Base-by-base conservation (phyloP, 2,113 vertebrate genomes). In the Mormyrus iriodes region DNA sequence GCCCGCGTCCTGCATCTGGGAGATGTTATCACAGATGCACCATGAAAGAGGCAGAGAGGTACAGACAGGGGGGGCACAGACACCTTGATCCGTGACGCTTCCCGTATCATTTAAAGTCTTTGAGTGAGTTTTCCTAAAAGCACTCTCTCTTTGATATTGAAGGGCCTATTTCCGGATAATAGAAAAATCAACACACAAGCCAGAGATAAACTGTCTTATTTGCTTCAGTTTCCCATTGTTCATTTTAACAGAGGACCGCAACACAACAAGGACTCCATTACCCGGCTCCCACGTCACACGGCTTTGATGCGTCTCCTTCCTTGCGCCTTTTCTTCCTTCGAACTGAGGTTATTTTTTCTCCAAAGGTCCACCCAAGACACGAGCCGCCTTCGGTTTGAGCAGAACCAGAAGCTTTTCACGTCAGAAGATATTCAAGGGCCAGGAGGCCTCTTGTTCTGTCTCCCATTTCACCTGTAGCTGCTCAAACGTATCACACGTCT, bases 11-110 rank as follows among this genome's bases (percentile, higher is more conserved):
- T 87, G 91, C 89, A 90, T 92, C 88, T 48, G 90, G 89, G 91
- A 92, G 93, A 95, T 94, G 90, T 89, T 92, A 94, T 95, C 94
- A 92, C 89, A 52, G 88, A 48, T 27, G 65, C 51, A 46, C 65
- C 89, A 73, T 13, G 79, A 89, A 55, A 55, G 61, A 27, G 88
- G 86, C 21, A 82, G 44, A 83, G 76, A 85, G 85, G 3, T 31
- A 82, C 65, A 31, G 53, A 82, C 31, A 42, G 55, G 8, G n/a
- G 31, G 51, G 48, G 17, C 58, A 82, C 1, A 55, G 42, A n/a
- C 13, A 42, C 42, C 88, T 87, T 88, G 76, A 88, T 88, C 24
- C 51, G 21, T 91, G 89, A 31, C 0, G n/a, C 83, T 3, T 88
- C 86, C 89, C 53, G 76, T 46, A 58, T 85, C 31, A 85, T 89